These are phyloP conservation scores for Scartelaos histophorus DNA, from an alignment of 2,113 vertebrate genomes.

Conservation along the genomic window DNA sequence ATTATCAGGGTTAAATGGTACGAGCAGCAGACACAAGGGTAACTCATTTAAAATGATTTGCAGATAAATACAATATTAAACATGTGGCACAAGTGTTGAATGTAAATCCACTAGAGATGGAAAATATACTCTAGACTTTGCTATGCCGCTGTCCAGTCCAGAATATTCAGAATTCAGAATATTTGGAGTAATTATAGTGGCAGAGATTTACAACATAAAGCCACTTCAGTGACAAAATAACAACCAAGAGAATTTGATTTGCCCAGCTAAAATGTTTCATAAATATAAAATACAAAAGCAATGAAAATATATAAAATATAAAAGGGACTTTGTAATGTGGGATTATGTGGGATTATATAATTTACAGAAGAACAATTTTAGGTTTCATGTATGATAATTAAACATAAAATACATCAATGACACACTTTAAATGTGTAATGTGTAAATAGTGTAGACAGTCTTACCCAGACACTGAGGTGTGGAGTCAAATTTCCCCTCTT, in stretches of 20 bases:
- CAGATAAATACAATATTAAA: background rate
- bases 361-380: background rate
- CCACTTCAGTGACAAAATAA: background rate
- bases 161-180: background rate
- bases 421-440: background rate
- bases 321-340: background rate
- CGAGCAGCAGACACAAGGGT: background rate
- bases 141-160: background rate
- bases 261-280: background rate
- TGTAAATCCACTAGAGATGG: background rate
- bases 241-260: background rate
- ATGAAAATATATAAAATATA: background rate
- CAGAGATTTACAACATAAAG: background rate
- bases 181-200: background rate
- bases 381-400: background rate
- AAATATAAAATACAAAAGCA: background rate
- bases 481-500: conserved; percentile 34
- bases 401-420: background rate
- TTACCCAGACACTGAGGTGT: conserved; percentile 66
- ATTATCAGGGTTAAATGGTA: background rate
- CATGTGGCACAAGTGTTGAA: background rate
- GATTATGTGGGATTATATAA: background rate
- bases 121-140: background rate
- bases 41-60: background rate
- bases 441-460: background rate